Evolutionary conservation across 2,888 invertebrate genomes (phyloP).

Genomic region (Pogonocherus hispidulus): DNA sequence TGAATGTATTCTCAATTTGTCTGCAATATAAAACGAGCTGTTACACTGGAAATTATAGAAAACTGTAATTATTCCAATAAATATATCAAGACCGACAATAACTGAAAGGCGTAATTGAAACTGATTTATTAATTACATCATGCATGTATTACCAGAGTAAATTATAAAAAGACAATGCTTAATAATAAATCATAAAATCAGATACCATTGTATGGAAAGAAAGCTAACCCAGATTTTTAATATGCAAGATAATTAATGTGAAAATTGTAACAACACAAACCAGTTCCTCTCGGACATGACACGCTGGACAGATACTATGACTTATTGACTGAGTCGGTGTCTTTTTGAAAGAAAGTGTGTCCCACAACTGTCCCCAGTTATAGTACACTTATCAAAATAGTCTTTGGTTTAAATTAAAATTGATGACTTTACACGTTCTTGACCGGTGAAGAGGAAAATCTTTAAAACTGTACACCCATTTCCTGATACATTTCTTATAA

Average conservation of each 20-base stretch:
- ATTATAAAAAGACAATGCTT: slow-evolving; percentile 15
- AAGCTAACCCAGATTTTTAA: slow-evolving; percentile 32
- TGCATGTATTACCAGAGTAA: slow-evolving; percentile 15
- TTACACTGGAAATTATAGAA: too few species aligned
- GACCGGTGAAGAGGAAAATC: too few species aligned
- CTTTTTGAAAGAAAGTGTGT: slow-evolving; percentile 11
- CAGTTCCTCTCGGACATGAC: slow-evolving; percentile 10
- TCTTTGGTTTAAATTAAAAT: too few species aligned
- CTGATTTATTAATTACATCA: slow-evolving; percentile 9
- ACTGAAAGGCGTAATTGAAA: slow-evolving; percentile 3
- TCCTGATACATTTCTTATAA: too few species aligned
- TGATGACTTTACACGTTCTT: too few species aligned
- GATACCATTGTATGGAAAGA: slow-evolving; percentile 15
- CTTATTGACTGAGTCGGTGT: not conserved
- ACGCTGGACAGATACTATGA: slow-evolving; percentile 3
- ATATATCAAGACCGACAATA: not conserved
- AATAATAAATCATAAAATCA: slow-evolving; percentile 11
- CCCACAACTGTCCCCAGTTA: not conserved
- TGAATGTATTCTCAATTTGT: too few species aligned
- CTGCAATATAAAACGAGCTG: too few species aligned
- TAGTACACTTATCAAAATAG: too few species aligned
- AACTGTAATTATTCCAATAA: too few species aligned
- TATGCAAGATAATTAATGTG: slow-evolving; percentile 11
- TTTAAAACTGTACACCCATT: too few species aligned
- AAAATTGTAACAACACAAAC: slow-evolving; percentile 18